A percentile compares a stretch with the other conserved stretches of the same genome.
Evolutionary conservation across 2,797 vertebrate genomes (phyloP).

Genomic region (Clarias platycephalus): DNA sequence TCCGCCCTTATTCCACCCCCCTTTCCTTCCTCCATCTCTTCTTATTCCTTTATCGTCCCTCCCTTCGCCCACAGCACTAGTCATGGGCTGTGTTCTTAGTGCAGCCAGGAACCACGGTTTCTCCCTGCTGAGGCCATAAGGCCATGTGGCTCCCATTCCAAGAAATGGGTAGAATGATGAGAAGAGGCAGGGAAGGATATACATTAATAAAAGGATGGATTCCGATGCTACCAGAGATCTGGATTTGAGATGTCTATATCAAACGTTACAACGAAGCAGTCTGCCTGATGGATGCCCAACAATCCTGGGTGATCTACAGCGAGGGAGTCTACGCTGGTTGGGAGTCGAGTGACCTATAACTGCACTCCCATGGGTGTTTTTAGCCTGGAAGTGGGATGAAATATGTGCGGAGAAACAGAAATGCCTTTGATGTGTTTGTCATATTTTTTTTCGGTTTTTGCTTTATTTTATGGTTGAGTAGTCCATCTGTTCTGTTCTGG

Average conservation of each 20-base stretch:
- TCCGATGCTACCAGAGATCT: constrained; percentile 42
- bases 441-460: constrained; percentile 43
- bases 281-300: constrained; percentile 40
- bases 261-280: constrained; percentile 31
- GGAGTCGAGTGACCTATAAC: constrained; percentile 51
- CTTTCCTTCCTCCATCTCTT: constrained; percentile 61
- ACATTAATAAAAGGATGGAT: constrained; percentile 44
- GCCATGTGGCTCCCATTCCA: constrained; percentile 60
- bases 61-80: constrained; percentile 55
- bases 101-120: constrained; percentile 60
- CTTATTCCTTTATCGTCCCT: constrained; percentile 57
- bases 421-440: constrained; percentile 73
- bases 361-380: constrained; percentile 54
- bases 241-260: constrained; percentile 36
- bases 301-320: constrained; percentile 4
- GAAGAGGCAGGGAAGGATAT: constrained; percentile 13
- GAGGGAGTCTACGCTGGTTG: constrained; percentile 31
- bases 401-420: constrained; percentile 61
- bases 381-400: constrained; percentile 62
- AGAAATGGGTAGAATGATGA: constrained; percentile 29
- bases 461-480: constrained; percentile 66
- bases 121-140: constrained; percentile 61
- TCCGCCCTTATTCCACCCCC: constrained; percentile 57
- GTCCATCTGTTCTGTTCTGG: constrained; percentile 75
- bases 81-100: constrained; percentile 61